Evolutionary conservation across 2,888 invertebrate species (phyloP).

Genomic region (Desoria tigrina): DNA sequence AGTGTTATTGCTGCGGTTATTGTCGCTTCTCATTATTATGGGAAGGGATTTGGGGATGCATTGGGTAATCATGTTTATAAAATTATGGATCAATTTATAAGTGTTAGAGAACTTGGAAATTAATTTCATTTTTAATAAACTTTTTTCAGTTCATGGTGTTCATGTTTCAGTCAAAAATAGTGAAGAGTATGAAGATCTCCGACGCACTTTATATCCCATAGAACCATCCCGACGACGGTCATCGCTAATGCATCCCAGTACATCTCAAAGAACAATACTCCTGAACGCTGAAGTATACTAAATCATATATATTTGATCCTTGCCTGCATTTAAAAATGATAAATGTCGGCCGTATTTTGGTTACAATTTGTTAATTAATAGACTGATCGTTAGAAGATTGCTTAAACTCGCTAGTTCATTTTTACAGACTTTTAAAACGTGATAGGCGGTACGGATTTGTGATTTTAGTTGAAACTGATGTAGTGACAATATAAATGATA

Average conservation of each 20-base stretch:
- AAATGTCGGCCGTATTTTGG: not conserved
- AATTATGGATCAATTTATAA: not conserved
- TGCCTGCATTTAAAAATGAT: not conserved
- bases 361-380: not conserved
- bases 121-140: conserved; percentile 1
- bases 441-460: too few relatives aligned
- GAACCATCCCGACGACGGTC: conserved; percentile 27
- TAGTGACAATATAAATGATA: too few relatives aligned
- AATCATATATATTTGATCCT: not conserved
- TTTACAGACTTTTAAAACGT: too few relatives aligned
- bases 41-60: conserved; percentile 40
- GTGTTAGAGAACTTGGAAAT: conserved; percentile 5
- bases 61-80: conserved; percentile 22
- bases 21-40: conserved; percentile 37
- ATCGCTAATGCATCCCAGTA: conserved; percentile 9
- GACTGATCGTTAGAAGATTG: not conserved
- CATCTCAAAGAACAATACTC: conserved; percentile 25
- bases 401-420: too few relatives aligned
- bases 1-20: conserved; percentile 32
- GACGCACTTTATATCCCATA: conserved; percentile 37
- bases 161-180: conserved; percentile 42
- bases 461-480: too few relatives aligned
- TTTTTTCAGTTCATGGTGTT: conserved; percentile 34
- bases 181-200: conserved; percentile 40
- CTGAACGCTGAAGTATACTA: conserved; percentile 38